Percentiles rank a stretch among this genome's conserved stretches.
phyloP scores from a whole-genome alignment of 2,888 invertebrate species.

The Bellardia bayeri region DNA sequence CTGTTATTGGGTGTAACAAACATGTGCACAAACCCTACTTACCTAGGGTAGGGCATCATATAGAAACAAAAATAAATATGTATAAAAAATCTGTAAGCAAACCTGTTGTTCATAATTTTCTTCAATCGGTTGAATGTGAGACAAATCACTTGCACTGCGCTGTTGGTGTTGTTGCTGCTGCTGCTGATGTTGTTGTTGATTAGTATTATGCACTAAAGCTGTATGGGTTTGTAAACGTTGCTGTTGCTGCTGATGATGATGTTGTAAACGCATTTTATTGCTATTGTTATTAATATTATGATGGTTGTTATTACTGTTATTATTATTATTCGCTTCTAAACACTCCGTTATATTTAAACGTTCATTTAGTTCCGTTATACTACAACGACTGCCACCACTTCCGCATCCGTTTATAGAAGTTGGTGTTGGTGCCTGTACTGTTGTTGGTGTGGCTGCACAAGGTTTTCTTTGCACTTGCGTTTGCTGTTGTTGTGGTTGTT shows the following conservation, averaged over 20 bases:
- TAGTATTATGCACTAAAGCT: slow-evolving; percentile 64
- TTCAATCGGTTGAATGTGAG: slow-evolving; percentile 72
- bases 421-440: slow-evolving; percentile 48
- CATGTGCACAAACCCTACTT: neutral
- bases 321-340: slow-evolving; percentile 56
- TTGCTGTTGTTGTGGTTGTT: slow-evolving; percentile 48
- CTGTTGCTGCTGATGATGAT: slow-evolving; percentile 64
- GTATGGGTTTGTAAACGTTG: slow-evolving; percentile 69
- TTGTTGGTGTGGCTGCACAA: slow-evolving; percentile 35
- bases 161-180: slow-evolving; percentile 72
- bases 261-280: slow-evolving; percentile 68
- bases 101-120: slow-evolving; percentile 76
- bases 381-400: slow-evolving; percentile 74
- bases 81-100: slow-evolving; percentile 47
- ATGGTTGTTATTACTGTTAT: slow-evolving; percentile 25
- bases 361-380: slow-evolving; percentile 77
- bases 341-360: slow-evolving; percentile 78
- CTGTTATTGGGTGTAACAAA: neutral
- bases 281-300: slow-evolving; percentile 57
- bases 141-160: slow-evolving; percentile 71
- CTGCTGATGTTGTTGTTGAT: slow-evolving; percentile 61
- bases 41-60: neutral
- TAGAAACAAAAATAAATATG: neutral
- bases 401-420: slow-evolving; percentile 74
- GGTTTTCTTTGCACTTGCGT: slow-evolving; percentile 61